phyloP scores from a whole-genome alignment of 2,888 invertebrate species.

The Eucera pruinosa region DNA sequence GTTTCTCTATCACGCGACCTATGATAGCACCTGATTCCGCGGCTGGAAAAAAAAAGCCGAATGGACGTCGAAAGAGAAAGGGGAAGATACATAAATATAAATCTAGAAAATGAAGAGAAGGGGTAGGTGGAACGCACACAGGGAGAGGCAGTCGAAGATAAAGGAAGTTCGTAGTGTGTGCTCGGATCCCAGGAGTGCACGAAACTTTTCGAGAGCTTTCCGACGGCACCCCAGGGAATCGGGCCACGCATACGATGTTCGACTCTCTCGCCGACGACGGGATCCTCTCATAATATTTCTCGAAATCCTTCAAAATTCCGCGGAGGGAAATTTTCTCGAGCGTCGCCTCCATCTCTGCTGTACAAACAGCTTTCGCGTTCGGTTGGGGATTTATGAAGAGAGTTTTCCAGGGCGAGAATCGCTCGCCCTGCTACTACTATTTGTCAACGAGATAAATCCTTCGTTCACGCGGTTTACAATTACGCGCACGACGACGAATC shows the following conservation, averaged over 20 bases:
- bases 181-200: slow-evolving; percentile 43
- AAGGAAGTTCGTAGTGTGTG: slow-evolving; percentile 46
- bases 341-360: not conserved
- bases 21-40: slow-evolving; percentile 58
- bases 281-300: slow-evolving; percentile 68
- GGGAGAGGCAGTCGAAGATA: slow-evolving; percentile 36
- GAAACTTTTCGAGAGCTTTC: slow-evolving; percentile 67
- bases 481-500: slow-evolving; percentile 46
- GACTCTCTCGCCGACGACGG: slow-evolving; percentile 27
- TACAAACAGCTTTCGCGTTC: not conserved
- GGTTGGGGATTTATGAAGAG: not conserved
- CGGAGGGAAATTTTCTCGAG: slow-evolving; percentile 39
- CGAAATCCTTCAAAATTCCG: slow-evolving; percentile 63
- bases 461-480: slow-evolving; percentile 50
- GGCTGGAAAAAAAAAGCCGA: slow-evolving; percentile 1
- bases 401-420: not conserved
- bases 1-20: slow-evolving; percentile 47
- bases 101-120: slow-evolving; percentile 51
- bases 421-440: slow-evolving; percentile 28
- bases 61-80: slow-evolving; percentile 16
- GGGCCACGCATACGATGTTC: slow-evolving; percentile 46
- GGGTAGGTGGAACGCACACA: not conserved
- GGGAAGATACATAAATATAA: slow-evolving; percentile 70
- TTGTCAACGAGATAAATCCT: slow-evolving; percentile 45
- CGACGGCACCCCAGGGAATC: slow-evolving; percentile 67